Base-by-base conservation (phyloP, 2,888 invertebrate genomes). In the Endomychus coccineus region DNA sequence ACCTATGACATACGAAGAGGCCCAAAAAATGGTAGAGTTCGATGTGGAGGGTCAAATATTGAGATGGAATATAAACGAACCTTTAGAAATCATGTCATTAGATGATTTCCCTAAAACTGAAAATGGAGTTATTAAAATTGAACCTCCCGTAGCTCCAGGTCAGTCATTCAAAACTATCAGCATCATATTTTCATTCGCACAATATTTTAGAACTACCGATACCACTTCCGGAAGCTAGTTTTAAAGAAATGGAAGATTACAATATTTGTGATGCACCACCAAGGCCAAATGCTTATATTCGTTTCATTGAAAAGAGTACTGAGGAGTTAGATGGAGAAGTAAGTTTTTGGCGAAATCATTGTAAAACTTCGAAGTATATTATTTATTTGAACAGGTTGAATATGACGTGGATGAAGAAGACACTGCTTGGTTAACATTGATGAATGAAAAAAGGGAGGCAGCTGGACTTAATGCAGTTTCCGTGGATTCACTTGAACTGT, bases 391-490 rank as follows among this genome's bases (percentile, higher is more conserved):
- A 33, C 23, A 61, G 60, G 79, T 82, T 4, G 97, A 97, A 64
- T 98, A 97, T 70, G 97, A 97, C 69, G 84, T 96, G 50, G 97
- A 98, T 63, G 97, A 97, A 62, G 96, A 97, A 69, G 97, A 98
- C 58, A 85, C 87, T 9, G 88, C 90, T 0, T 98, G 96, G 96
- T 67, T 98, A 41, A 75, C 80, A 19, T 75, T 90, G 35, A 81
- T 94, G 48, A 97, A 98, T 63, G 85, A 88, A 51, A 76, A 79
- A 49, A 74, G 97, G 29, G 71, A 77, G 34, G 76, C 79, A 24
- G 77, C 80, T 34, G 79, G 80, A 2, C 61, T 89, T 17, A 77
- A 80, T 2, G 70, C 78, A 0, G 83, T 97, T n/a, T 79, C 83
- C 23, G 83, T 90, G 15, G 90, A 92, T 58, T 85, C 83, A 0